Evolutionary conservation across 35 echinoderm and acorn worm genomes (phyloP).

Genomic region (Lytechinus pictus): DNA sequence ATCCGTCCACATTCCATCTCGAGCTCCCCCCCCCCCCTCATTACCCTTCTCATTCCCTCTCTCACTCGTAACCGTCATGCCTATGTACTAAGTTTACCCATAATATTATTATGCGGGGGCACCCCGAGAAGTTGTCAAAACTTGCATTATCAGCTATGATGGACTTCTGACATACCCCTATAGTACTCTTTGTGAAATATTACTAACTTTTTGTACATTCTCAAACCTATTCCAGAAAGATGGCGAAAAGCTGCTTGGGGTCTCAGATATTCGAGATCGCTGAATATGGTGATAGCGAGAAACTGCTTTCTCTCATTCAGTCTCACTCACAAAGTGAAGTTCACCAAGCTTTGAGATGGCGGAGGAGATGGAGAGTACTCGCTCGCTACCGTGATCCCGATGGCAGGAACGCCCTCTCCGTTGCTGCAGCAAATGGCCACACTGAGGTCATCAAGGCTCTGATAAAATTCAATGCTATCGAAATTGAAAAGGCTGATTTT

Average conservation of each 20-base stretch:
- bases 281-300: background rate
- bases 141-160: too few relatives aligned
- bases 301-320: background rate
- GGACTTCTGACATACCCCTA: too few relatives aligned
- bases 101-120: too few relatives aligned
- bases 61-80: too few relatives aligned
- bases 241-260: background rate
- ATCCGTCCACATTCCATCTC: too few relatives aligned
- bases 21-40: too few relatives aligned
- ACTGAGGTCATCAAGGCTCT: background rate
- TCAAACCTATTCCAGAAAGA: background rate
- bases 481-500: background rate
- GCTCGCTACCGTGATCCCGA: background rate
- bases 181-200: background rate
- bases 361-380: background rate
- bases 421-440: conserved; percentile 38
- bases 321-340: background rate
- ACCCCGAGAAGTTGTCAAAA: too few relatives aligned
- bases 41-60: too few relatives aligned
- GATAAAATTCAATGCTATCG: background rate
- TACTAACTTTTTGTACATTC: background rate
- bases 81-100: too few relatives aligned
- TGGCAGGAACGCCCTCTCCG: conserved; percentile 44
- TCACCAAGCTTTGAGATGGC: conserved; percentile 23
- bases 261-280: background rate